These are phyloP conservation scores for Chaenodraco wilsoni DNA, from an alignment of 2,797 vertebrate genomes.

Conservation along the genomic window DNA sequence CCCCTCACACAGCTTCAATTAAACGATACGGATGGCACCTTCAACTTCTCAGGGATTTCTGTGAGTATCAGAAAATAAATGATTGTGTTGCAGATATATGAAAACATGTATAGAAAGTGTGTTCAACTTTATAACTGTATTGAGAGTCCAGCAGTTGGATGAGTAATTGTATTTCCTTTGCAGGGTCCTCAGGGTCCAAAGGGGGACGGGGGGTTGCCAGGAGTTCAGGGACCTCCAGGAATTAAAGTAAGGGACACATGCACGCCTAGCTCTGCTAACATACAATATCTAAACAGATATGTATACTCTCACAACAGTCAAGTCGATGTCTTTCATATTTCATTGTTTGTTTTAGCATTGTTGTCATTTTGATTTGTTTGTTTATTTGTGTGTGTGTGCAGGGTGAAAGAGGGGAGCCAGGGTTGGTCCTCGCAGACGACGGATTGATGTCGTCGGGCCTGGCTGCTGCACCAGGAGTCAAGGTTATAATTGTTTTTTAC, in stretches of 20 bases:
- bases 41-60: constrained; percentile 86
- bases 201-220: constrained; percentile 88
- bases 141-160: too few relatives aligned
- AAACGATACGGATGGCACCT: constrained; percentile 86
- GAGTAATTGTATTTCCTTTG: neutral
- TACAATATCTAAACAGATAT: neutral
- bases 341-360: too few relatives aligned
- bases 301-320: too few relatives aligned
- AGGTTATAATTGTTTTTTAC: constrained; percentile 65
- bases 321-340: too few relatives aligned
- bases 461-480: constrained; percentile 84
- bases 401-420: constrained; percentile 94
- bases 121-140: too few relatives aligned
- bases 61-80: constrained; percentile 80
- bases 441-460: constrained; percentile 75
- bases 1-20: constrained; percentile 82
- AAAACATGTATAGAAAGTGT: too few relatives aligned
- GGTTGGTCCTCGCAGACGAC: constrained; percentile 78
- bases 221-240: constrained; percentile 86
- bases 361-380: constrained; percentile 7
- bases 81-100: neutral
- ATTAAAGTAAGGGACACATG: constrained; percentile 82
- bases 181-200: constrained; percentile 90
- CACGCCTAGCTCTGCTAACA: neutral
- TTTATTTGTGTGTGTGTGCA: constrained; percentile 65